Conservation (phyloP, 2,888 invertebrate species). For the Caenorhabditis angaria region DNA sequence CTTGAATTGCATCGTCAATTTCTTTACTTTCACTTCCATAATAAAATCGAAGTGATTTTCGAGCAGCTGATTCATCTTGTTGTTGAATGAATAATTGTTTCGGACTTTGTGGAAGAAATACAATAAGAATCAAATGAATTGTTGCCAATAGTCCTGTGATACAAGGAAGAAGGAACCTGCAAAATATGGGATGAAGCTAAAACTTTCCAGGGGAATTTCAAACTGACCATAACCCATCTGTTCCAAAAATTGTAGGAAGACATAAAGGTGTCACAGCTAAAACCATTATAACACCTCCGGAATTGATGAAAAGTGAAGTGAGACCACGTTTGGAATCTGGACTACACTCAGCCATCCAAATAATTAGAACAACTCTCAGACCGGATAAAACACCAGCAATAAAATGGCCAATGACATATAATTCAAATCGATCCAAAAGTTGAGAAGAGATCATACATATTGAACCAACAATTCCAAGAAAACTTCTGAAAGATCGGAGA, state of each 20-base stretch:
- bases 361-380: conserved; percentile 56
- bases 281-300: conserved; percentile 55
- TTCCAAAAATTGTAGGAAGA: conserved; percentile 59
- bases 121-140: conserved; percentile 52
- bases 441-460: conserved; percentile 52
- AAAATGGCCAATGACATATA: conserved; percentile 63
- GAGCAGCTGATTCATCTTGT: conserved; percentile 45
- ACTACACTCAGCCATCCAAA: conserved; percentile 64
- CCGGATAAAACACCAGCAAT: conserved; percentile 55
- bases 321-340: conserved; percentile 58
- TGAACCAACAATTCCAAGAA: conserved; percentile 56
- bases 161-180: conserved; percentile 46
- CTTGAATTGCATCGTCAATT: conserved; percentile 19
- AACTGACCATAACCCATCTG: conserved; percentile 53
- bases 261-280: conserved; percentile 59
- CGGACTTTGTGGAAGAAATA: conserved; percentile 63
- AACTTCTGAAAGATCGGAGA: conserved; percentile 35
- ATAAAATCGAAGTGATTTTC: conserved; percentile 56
- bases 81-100: conserved; percentile 67
- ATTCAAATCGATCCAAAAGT: conserved; percentile 51
- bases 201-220: neutral
- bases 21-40: conserved; percentile 56
- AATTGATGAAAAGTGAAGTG: conserved; percentile 58
- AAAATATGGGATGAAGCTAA: conserved; percentile 7
- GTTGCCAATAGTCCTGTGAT: conserved; percentile 50